phyloP scores from a whole-genome alignment of 2,888 invertebrate species.

The Drosophila nigricruria region DNA sequence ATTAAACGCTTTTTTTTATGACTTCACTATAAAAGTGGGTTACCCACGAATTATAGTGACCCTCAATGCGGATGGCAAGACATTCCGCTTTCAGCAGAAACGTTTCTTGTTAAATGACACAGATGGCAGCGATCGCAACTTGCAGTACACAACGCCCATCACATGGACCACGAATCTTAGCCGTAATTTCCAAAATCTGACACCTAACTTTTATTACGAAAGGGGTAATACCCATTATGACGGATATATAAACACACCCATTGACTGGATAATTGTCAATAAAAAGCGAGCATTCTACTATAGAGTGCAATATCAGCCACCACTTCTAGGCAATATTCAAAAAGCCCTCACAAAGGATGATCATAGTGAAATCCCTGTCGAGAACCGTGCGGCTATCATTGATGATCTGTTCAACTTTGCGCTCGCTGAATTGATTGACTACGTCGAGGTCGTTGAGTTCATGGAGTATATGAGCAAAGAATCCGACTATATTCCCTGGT shows the following conservation, averaged over 20 bases:
- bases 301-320: neutral
- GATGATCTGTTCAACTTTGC: slow-evolving; percentile 7
- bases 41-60: slow-evolving; percentile 1
- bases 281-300: neutral
- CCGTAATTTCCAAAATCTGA: slow-evolving; percentile 1
- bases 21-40: neutral
- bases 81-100: neutral
- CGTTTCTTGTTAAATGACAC: neutral
- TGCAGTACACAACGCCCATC: neutral
- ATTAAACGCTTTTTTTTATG: neutral
- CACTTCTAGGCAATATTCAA: neutral
- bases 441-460: slow-evolving; percentile 2
- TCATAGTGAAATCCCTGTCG: slow-evolving; percentile 5
- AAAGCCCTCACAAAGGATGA: neutral
- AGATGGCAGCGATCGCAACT: neutral
- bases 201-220: slow-evolving; percentile 2
- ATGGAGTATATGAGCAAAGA: slow-evolving; percentile 9
- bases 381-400: neutral
- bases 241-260: neutral
- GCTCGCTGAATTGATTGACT: slow-evolving; percentile 1
- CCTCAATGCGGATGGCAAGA: neutral
- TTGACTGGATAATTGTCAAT: slow-evolving; percentile 3
- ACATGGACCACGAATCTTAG: slow-evolving; percentile 4
- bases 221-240: neutral
- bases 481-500: slow-evolving; percentile 90